Conservation (phyloP, 1,140 invertebrate species). For the Orchestia grillus region DNA sequence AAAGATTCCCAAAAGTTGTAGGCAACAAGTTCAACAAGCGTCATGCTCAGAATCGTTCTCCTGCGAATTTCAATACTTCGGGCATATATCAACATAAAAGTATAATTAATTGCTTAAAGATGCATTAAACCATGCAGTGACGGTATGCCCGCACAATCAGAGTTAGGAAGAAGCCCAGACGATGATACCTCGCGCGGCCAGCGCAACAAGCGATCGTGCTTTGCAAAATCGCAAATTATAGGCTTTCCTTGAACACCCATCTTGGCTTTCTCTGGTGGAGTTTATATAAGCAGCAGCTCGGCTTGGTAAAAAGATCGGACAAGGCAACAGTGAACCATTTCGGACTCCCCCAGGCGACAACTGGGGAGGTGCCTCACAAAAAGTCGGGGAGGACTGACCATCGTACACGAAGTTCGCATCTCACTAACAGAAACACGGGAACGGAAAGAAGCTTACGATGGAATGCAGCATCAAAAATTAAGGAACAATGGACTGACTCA, state of each 20-base stretch:
- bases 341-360: background rate
- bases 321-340: background rate
- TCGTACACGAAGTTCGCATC: background rate
- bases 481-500: background rate
- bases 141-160: background rate
- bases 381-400: background rate
- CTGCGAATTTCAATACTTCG: background rate
- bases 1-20: background rate
- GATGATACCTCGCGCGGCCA: background rate
- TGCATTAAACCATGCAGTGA: background rate
- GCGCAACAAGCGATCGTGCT: constrained; percentile 36
- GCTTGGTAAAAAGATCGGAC: background rate
- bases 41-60: background rate
- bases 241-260: constrained; percentile 3
- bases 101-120: background rate
- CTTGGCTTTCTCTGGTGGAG: constrained; percentile 28
- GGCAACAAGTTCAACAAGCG: background rate
- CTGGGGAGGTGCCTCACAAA: background rate
- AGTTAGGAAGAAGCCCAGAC: background rate
- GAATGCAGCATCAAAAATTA: background rate
- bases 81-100: background rate
- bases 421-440: background rate
- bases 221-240: constrained; percentile 50
- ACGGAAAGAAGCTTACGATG: background rate
- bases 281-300: constrained; percentile 44